Evolutionary conservation across 1,140 invertebrate genomes (phyloP), one percentile per base, ranked within the genome.

Genomic region (Pseudomyrmex sp.): DNA sequence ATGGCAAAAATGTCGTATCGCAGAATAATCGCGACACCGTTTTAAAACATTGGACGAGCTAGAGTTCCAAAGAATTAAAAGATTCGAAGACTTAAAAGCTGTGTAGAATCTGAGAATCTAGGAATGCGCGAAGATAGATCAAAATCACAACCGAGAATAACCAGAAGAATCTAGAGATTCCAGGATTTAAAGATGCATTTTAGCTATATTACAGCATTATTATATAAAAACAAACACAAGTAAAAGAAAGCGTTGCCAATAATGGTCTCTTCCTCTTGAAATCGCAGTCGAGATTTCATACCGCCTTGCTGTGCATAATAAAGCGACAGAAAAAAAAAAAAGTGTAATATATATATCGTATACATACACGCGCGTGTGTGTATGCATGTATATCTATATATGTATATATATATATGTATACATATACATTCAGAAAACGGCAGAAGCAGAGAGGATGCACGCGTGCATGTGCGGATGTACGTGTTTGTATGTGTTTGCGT

Each of bases 241-340:
- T 44, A n/a, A 65, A 65, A 7, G 48, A 76, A 63, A 54, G 48
- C 58, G 73, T 65, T 65, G 74, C 74, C 61, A 76, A 76, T 76
- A 76, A 76, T 76, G 23, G 65, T 76, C 74, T 76, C 61, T 76
- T 61, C n/a, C 48, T 76, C 15, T 65, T 61, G 61, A 76, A 76
- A 76, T 76, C 74, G 23, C 59, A 65, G 65, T 65, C 48, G 59
- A 35, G 61, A 76, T 76, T 76, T 65, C 74, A 48, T 9, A 26
- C 48, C 74, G 73, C 73, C 73, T 63, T 76, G 61, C 48, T 65
- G 48, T 26, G 61, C 26, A 65, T 76, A 76, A 76, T 76, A 8
- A 76, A 76, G 59, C 20, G 20, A 63, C 59, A 63, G 44, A 10
- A 65, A 48, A 26, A 63, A 44, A 56, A 69, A 54, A 52, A 23